Evolutionary conservation across 2,888 invertebrate genomes (phyloP).

Genomic region (Eupithecia dodoneata): DNA sequence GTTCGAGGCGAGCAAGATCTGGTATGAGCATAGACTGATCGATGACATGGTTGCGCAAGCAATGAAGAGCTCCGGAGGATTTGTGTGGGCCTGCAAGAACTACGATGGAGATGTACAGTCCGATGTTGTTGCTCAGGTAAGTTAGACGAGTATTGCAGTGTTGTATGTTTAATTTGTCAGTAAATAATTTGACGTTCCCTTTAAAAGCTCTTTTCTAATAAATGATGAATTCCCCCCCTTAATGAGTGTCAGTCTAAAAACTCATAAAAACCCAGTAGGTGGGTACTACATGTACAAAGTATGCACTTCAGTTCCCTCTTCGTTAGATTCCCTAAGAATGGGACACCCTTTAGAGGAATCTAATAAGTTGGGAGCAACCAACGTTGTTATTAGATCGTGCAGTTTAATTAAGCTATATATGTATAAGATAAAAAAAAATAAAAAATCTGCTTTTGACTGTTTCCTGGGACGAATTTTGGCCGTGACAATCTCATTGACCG

Average conservation of each 20-base stretch:
- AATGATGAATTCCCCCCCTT: not conserved
- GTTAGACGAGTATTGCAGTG: not conserved
- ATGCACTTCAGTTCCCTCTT: too few species aligned
- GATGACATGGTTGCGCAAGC: conserved; percentile 97
- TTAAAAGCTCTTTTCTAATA: not conserved
- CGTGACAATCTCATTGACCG: not conserved
- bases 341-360: too few species aligned
- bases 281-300: too few species aligned
- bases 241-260: not conserved
- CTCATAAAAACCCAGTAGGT: too few species aligned
- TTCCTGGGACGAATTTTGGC: not conserved
- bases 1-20: conserved; percentile 90
- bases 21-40: conserved; percentile 96
- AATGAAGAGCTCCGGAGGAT: conserved; percentile 92
- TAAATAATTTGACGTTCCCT: not conserved
- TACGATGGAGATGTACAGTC: conserved; percentile 97
- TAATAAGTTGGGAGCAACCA: too few species aligned
- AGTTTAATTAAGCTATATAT: too few species aligned
- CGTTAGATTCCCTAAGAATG: too few species aligned
- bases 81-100: conserved; percentile 97
- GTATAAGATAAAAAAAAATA: too few species aligned
- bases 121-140: conserved; percentile 91
- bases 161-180: not conserved
- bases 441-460: not conserved
- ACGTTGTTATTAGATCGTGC: too few species aligned